Evolutionary conservation across 2,888 invertebrate species (phyloP).

Genomic region (Diaperis boleti): DNA sequence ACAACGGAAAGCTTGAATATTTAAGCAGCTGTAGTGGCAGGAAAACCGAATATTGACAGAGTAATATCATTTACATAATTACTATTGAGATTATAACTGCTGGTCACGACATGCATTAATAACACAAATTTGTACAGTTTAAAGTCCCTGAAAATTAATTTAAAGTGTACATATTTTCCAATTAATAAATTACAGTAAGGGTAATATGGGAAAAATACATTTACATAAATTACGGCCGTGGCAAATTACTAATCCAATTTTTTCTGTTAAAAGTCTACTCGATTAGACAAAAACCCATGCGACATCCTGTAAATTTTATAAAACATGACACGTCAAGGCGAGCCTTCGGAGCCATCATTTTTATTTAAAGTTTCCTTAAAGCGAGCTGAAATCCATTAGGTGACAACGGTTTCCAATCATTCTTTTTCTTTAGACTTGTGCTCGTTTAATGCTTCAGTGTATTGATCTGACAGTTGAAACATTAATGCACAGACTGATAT

Average conservation of each 20-base stretch:
- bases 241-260: no score
- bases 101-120: background rate
- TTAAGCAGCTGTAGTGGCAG: background rate
- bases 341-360: slow-evolving; percentile 24
- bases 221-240: no score
- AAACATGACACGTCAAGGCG: slow-evolving; percentile 23
- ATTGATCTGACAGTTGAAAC: slow-evolving; percentile 12
- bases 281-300: no score
- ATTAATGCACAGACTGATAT: background rate
- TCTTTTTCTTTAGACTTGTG: slow-evolving; percentile 6
- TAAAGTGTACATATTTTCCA: background rate
- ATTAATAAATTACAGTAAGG: background rate
- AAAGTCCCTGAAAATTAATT: background rate
- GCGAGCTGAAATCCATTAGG: slow-evolving; percentile 30
- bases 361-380: slow-evolving; percentile 33
- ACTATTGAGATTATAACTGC: background rate
- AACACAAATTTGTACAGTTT: background rate
- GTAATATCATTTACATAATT: slow-evolving; percentile 2
- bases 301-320: slow-evolving; percentile 11
- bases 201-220: no score
- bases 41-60: background rate
- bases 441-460: slow-evolving; percentile 3
- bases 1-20: background rate
- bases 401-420: slow-evolving; percentile 36
- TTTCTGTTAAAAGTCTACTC: no score